phyloP scores from a whole-genome alignment of 2,888 invertebrate genomes.

The Melinaea marsaeus region DNA sequence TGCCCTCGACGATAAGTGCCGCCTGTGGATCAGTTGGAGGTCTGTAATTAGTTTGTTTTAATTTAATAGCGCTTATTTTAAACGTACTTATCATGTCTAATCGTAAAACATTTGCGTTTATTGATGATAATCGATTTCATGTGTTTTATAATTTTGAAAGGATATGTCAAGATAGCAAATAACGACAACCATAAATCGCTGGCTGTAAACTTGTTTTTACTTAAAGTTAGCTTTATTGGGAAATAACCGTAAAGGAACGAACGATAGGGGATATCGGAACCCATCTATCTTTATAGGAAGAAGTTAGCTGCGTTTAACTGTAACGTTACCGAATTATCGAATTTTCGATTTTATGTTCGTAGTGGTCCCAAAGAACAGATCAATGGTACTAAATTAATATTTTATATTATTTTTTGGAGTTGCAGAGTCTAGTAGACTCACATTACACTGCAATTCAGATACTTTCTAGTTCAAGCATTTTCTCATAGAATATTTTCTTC shows the following conservation, averaged over 20 bases:
- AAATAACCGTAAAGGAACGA: slow-evolving; percentile 67
- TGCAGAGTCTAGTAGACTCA: no score
- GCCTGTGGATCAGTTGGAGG: slow-evolving; percentile 41
- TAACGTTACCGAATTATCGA: slow-evolving; percentile 5
- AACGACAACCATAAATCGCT: slow-evolving; percentile 59
- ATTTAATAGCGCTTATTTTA: slow-evolving; percentile 13
- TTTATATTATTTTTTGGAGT: no score
- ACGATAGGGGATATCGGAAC: slow-evolving; percentile 61
- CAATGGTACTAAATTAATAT: no score
- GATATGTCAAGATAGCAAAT: slow-evolving; percentile 41
- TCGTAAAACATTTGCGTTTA: neutral
- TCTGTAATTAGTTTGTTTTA: slow-evolving; percentile 31
- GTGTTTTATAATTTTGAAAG: no score
- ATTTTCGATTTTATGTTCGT: slow-evolving; percentile 1
- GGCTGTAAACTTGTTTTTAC: slow-evolving; percentile 73
- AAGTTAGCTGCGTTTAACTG: slow-evolving; percentile 38
- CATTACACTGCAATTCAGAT: no score
- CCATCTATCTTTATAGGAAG: slow-evolving; percentile 56
- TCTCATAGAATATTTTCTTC: no score
- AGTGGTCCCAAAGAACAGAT: neutral
- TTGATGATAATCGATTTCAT: slow-evolving; percentile 3
- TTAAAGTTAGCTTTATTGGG: slow-evolving; percentile 67
- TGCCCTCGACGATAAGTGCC: slow-evolving; percentile 51
- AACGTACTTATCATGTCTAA: neutral
- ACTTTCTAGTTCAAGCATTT: no score